Conservation (phyloP, 2,113 vertebrate genomes). For the Nycticebus coucang region DNA sequence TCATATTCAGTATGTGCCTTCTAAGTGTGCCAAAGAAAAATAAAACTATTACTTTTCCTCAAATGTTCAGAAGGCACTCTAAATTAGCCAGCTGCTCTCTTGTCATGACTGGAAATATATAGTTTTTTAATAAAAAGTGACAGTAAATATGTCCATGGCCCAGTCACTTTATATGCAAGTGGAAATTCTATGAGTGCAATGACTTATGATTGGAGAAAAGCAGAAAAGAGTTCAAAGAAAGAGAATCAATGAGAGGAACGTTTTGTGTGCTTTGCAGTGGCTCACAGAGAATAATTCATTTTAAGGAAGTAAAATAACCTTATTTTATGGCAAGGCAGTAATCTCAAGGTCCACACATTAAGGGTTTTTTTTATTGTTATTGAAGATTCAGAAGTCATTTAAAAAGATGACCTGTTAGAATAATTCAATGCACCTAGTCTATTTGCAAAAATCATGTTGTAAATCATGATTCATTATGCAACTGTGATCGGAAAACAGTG, state of each 20-base stretch:
- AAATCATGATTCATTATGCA: slow-evolving; percentile 75
- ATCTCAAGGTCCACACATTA: slow-evolving; percentile 78
- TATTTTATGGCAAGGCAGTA: slow-evolving; percentile 79
- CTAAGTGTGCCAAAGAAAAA: slow-evolving; percentile 75
- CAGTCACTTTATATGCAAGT: slow-evolving; percentile 79
- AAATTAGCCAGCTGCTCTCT: slow-evolving; percentile 75
- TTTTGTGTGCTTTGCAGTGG: slow-evolving; percentile 21
- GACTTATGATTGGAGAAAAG: slow-evolving; percentile 69
- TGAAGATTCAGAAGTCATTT: slow-evolving; percentile 75
- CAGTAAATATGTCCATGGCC: slow-evolving; percentile 71
- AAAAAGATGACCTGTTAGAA: slow-evolving; percentile 81
- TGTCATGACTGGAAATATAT: slow-evolving; percentile 76
- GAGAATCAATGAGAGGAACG: slow-evolving; percentile 49
- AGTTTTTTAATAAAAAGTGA: slow-evolving; percentile 73
- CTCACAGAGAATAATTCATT: slow-evolving; percentile 76
- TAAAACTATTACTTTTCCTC: slow-evolving; percentile 75
- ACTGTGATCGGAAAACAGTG: slow-evolving; percentile 62
- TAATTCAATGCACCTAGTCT: slow-evolving; percentile 66
- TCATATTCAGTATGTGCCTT: slow-evolving; percentile 70
- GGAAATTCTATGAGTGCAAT: slow-evolving; percentile 70
- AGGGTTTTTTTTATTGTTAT: slow-evolving; percentile 64
- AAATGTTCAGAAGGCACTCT: slow-evolving; percentile 68
- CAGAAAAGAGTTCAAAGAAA: slow-evolving; percentile 60
- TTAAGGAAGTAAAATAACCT: slow-evolving; percentile 78
- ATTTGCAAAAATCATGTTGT: slow-evolving; percentile 78